Percentiles rank a stretch among this genome's conserved stretches.
These are phyloP conservation scores for Steinernema scapterisci DNA, from an alignment of 2,888 invertebrate genomes.

Conservation along the genomic window DNA sequence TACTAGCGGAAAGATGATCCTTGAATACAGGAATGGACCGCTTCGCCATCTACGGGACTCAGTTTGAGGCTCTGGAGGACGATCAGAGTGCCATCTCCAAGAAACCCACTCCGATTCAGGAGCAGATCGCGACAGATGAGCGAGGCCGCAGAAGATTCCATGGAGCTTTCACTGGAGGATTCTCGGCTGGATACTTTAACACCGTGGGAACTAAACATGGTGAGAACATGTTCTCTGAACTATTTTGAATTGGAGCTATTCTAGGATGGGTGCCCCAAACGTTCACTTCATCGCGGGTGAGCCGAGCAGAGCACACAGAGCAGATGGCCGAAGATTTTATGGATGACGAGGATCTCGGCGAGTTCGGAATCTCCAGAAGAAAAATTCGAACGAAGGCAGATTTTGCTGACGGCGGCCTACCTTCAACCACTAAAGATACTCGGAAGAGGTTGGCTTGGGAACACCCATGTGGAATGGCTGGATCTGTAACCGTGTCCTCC, in stretches of 20 bases:
- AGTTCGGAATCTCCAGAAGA: constrained; percentile 92
- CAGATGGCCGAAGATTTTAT: constrained; percentile 89
- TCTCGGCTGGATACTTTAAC: constrained; percentile 96
- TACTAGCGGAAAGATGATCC: neutral
- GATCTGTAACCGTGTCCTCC: constrained; percentile 43
- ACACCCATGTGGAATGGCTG: constrained; percentile 38
- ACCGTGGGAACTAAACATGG: constrained; percentile 89
- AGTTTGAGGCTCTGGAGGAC: constrained; percentile 61
- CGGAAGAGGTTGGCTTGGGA: constrained; percentile 59
- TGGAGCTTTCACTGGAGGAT: constrained; percentile 97
- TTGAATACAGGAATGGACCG: neutral
- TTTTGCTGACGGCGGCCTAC: constrained; percentile 71
- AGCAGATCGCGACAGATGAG: constrained; percentile 86
- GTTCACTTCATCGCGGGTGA: constrained; percentile 85
- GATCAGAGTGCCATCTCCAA: constrained; percentile 70
- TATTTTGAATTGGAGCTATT: constrained; percentile 33
- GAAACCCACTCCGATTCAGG: constrained; percentile 78
- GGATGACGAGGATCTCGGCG: constrained; percentile 95
- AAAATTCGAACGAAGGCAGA: constrained; percentile 80
- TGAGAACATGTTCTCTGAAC: constrained; percentile 46
- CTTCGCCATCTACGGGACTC: constrained; percentile 59
- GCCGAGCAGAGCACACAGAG: constrained; percentile 73
- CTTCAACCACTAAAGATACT: neutral
- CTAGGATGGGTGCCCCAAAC: constrained; percentile 85
- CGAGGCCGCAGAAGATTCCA: constrained; percentile 90